Percentiles rank a stretch among this genome's conserved stretches.
phyloP scores from a whole-genome alignment of 1,140 invertebrate species.

The Venustaconcha ellipsiformis region DNA sequence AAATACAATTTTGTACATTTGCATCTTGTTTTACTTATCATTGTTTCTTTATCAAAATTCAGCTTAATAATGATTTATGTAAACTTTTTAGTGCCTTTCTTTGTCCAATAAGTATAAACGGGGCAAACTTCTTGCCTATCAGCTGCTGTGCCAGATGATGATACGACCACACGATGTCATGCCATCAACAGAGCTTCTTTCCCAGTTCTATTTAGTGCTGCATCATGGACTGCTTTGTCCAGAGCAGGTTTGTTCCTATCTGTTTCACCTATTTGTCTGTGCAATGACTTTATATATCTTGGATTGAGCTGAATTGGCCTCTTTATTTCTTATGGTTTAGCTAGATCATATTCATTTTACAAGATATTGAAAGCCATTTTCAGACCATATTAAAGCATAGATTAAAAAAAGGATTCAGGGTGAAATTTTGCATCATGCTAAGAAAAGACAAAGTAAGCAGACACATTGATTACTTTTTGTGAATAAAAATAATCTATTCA shows the following conservation, averaged over 20 bases:
- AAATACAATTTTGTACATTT: background rate
- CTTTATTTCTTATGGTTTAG: too few species aligned
- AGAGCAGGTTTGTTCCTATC: constrained; percentile 69
- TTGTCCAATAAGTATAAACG: constrained; percentile 69
- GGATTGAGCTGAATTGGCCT: too few species aligned
- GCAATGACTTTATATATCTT: too few species aligned
- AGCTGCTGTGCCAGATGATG: constrained; percentile 82
- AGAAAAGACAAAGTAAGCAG: too few species aligned
- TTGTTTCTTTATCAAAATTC: background rate
- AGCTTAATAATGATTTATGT: background rate
- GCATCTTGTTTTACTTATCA: background rate
- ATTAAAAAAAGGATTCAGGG: too few species aligned
- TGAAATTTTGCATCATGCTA: too few species aligned
- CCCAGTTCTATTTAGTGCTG: constrained; percentile 88
- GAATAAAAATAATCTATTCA: too few species aligned
- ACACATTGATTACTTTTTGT: too few species aligned
- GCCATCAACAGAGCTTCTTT: constrained; percentile 79
- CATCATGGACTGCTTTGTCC: constrained; percentile 79
- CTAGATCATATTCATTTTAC: too few species aligned
- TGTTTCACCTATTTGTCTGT: too few species aligned
- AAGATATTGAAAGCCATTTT: too few species aligned
- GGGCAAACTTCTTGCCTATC: constrained; percentile 84
- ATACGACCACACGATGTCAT: constrained; percentile 75
- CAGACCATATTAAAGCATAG: too few species aligned
- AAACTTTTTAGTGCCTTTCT: constrained; percentile 54